Evolutionary conservation across 2,888 invertebrate species (phyloP).

Genomic region (Euplexia lucipara): DNA sequence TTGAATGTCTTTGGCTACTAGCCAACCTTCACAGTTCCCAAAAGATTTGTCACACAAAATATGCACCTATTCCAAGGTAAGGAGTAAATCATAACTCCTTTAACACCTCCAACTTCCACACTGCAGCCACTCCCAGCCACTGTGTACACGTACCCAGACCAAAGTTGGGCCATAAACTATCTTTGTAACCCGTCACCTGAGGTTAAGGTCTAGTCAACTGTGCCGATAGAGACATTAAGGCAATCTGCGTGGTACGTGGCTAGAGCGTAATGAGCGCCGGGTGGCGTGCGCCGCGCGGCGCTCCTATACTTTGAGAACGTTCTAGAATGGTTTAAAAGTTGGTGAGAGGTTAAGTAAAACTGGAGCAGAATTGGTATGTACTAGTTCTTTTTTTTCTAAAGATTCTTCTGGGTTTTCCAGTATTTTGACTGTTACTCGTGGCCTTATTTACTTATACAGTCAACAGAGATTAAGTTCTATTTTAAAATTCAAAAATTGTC

Average conservation of each 20-base stretch:
- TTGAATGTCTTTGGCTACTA: too few species aligned
- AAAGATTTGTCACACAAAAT: too few species aligned
- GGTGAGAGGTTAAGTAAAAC: background rate
- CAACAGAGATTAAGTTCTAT: too few species aligned
- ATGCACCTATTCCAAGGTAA: too few species aligned
- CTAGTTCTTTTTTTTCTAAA: background rate
- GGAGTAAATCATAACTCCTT: background rate
- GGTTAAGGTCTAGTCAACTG: conserved; percentile 55
- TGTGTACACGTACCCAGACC: conserved; percentile 21
- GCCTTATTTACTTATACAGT: too few species aligned
- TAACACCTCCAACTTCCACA: conserved; percentile 9
- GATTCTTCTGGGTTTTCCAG: too few species aligned
- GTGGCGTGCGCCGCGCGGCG: conserved; percentile 20
- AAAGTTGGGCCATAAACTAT: conserved; percentile 49
- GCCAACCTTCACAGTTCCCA: too few species aligned
- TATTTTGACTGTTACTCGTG: too few species aligned
- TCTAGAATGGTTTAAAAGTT: conserved; percentile 24
- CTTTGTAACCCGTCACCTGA: conserved; percentile 51
- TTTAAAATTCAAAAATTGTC: too few species aligned
- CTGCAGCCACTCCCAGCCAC: conserved; percentile 17
- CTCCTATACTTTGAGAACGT: conserved; percentile 19
- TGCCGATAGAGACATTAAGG: conserved; percentile 54
- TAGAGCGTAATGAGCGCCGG: conserved; percentile 38
- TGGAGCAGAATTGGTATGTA: background rate
- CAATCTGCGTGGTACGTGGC: conserved; percentile 56